Percentiles rank a stretch among this genome's conserved stretches.
Conservation (phyloP, 2,888 invertebrate genomes). For the Tethea ocularis region DNA sequence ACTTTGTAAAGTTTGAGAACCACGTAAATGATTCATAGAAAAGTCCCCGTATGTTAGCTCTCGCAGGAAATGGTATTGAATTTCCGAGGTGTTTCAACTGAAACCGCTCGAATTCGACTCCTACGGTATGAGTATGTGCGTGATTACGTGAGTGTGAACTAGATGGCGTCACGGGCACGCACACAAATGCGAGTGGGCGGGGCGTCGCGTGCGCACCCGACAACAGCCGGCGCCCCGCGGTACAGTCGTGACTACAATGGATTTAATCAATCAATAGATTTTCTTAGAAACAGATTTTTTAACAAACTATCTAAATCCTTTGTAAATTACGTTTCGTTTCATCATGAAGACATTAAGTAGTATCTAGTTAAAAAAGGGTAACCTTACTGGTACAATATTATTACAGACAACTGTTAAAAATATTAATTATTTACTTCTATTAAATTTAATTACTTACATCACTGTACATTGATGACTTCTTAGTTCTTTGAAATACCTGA, state of each 20-base stretch:
- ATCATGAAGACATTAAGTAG: too few species aligned
- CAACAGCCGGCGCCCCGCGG: constrained; percentile 51
- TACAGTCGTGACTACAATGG: constrained; percentile 36
- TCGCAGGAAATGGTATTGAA: constrained; percentile 9
- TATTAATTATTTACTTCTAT: too few species aligned
- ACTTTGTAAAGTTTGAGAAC: background rate
- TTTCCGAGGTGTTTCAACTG: constrained; percentile 10
- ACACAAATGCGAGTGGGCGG: constrained; percentile 54
- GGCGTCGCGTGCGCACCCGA: constrained; percentile 55
- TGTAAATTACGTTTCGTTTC: too few species aligned
- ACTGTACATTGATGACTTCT: background rate
- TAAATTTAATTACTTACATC: constrained; percentile 2
- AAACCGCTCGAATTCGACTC: background rate
- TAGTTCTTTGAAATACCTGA: background rate
- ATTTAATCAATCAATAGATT: constrained; percentile 14
- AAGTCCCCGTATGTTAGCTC: background rate
- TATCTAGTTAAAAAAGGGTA: too few species aligned
- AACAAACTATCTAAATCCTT: too few species aligned
- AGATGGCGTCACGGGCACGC: constrained; percentile 50
- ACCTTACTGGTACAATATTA: too few species aligned
- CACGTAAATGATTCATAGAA: background rate
- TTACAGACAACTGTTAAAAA: too few species aligned
- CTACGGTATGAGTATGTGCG: background rate
- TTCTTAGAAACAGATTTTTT: too few species aligned
- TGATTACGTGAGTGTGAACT: constrained; percentile 30